Conservation (phyloP, 2,797 vertebrate species). For the Danio kyathit region DNA sequence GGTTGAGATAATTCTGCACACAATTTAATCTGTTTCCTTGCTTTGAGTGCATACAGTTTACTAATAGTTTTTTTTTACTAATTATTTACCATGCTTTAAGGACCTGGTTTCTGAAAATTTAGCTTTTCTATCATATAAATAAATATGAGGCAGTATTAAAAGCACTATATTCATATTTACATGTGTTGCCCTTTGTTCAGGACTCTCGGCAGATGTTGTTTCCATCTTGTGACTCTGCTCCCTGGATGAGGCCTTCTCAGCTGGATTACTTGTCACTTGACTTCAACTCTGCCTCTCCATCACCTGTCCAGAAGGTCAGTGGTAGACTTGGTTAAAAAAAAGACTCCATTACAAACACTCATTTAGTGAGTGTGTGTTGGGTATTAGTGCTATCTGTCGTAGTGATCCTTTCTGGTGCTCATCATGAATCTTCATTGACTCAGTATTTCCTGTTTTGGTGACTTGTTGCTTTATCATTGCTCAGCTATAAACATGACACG, state of each 20-base stretch:
- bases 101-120: background rate
- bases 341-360: background rate
- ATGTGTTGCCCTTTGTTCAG: slow-evolving; percentile 6
- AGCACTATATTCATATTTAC: background rate
- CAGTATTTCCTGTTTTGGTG: slow-evolving; percentile 9
- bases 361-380: background rate
- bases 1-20: too few relatives aligned
- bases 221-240: slow-evolving; percentile 72
- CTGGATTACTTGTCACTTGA: slow-evolving; percentile 96
- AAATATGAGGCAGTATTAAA: background rate
- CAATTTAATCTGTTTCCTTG: too few relatives aligned
- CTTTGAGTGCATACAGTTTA: too few relatives aligned
- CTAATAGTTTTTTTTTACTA: too few relatives aligned
- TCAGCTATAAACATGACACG: slow-evolving; percentile 12
- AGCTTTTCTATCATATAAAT: background rate
- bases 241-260: slow-evolving; percentile 83
- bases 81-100: background rate
- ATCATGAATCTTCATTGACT: background rate
- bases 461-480: slow-evolving; percentile 3
- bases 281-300: slow-evolving; percentile 92
- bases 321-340: background rate
- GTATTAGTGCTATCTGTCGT: slow-evolving; percentile 10
- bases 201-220: slow-evolving; percentile 69
- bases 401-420: slow-evolving; percentile 1
- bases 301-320: slow-evolving; percentile 92